phyloP scores from a whole-genome alignment of 2,888 invertebrate genomes.

The Sminthurinus aureus region DNA sequence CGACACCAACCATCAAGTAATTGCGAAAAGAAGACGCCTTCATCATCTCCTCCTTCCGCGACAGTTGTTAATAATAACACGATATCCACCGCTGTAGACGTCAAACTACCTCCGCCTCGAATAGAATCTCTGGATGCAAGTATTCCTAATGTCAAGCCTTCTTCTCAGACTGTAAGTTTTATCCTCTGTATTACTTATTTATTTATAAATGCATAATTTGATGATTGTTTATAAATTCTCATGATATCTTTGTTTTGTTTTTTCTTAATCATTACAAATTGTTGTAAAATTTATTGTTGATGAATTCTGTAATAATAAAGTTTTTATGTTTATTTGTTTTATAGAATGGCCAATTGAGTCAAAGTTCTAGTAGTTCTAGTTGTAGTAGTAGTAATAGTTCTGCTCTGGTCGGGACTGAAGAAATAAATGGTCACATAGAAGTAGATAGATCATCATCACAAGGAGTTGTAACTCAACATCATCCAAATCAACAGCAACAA shows the following conservation, averaged over 20 bases:
- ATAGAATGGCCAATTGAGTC: slow-evolving; percentile 50
- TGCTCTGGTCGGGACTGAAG: slow-evolving; percentile 40
- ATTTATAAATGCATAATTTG: background rate
- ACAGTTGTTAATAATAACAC: slow-evolving; percentile 19
- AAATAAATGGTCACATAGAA: slow-evolving; percentile 47
- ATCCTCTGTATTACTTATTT: too few species aligned
- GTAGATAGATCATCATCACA: background rate
- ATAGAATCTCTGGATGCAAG: slow-evolving; percentile 23
- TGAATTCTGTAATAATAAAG: too few species aligned
- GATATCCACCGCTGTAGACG: slow-evolving; percentile 12
- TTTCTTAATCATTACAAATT: background rate
- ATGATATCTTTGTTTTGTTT: background rate
- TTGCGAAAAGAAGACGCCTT: slow-evolving; percentile 42
- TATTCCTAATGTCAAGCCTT: slow-evolving; percentile 18
- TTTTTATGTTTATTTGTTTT: background rate
- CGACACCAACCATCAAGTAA: slow-evolving; percentile 37
- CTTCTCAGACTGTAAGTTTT: slow-evolving; percentile 23
- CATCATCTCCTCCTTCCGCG: slow-evolving; percentile 32
- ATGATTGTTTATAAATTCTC: too few species aligned
- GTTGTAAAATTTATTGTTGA: background rate
- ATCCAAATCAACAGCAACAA: background rate
- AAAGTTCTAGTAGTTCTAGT: too few species aligned
- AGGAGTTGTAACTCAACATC: background rate
- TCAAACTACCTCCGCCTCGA: slow-evolving; percentile 16
- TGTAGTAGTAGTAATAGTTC: slow-evolving; percentile 5